phyloP scores from a whole-genome alignment of 2,888 invertebrate genomes.

The Sinopyrophorus schimmeli region DNA sequence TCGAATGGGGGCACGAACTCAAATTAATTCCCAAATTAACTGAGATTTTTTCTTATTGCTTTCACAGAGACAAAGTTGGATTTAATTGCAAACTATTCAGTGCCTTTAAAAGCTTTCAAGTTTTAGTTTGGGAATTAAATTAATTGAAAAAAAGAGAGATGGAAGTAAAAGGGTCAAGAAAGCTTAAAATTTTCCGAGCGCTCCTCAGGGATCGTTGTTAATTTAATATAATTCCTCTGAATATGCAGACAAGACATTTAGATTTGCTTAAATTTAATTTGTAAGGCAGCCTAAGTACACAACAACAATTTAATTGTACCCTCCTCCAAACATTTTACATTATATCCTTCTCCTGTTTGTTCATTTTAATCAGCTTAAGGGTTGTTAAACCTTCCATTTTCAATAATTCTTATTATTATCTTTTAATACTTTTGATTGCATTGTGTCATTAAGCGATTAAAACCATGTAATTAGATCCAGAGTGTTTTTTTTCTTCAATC shows the following conservation, averaged over 20 bases:
- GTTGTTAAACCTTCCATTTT: too few relatives aligned
- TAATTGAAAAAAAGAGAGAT: not conserved
- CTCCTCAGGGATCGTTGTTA: constrained; percentile 13
- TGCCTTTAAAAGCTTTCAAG: not conserved
- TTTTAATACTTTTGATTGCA: too few relatives aligned
- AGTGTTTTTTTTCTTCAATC: too few relatives aligned
- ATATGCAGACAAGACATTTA: constrained; percentile 18
- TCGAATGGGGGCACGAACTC: not conserved
- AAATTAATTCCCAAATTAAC: constrained; percentile 1
- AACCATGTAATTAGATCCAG: too few relatives aligned
- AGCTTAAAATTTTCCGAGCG: constrained; percentile 4
- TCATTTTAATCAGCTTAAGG: not conserved
- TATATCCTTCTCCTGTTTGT: not conserved
- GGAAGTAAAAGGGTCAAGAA: not conserved
- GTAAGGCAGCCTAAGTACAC: constrained; percentile 16
- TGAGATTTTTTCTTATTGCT: constrained; percentile 2
- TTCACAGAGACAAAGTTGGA: not conserved
- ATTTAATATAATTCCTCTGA: constrained; percentile 17
- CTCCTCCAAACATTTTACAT: not conserved
- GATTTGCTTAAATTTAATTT: constrained; percentile 19
- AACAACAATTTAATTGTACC: constrained; percentile 8
- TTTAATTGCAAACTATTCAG: constrained; percentile 17
- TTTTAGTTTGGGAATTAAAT: not conserved
- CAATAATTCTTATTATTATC: too few relatives aligned
- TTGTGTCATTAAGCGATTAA: too few relatives aligned